A percentile compares a stretch with the other conserved stretches of the same genome.
Conservation (phyloP, 2,113 vertebrate species). For the Seriola dumerili region DNA sequence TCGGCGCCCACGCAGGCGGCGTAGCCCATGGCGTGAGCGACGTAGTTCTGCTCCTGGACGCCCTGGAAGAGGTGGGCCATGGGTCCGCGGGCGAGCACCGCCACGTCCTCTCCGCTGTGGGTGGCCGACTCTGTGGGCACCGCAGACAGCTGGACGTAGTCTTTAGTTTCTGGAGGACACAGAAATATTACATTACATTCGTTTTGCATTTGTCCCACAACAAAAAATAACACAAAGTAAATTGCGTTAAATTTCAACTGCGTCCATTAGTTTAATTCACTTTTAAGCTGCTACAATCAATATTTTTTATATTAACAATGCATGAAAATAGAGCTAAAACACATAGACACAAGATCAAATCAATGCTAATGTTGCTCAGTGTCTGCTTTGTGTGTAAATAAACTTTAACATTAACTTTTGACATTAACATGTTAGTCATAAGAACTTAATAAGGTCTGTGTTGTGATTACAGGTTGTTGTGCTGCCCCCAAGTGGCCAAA, state of each 20-base stretch:
- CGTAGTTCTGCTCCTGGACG: slow-evolving; percentile 84
- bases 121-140: slow-evolving; percentile 75
- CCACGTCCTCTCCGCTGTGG: slow-evolving; percentile 86
- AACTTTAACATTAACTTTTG: too few relatives aligned
- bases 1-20: slow-evolving; percentile 81
- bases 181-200: not conserved
- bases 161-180: slow-evolving; percentile 68
- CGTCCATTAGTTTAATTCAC: not conserved
- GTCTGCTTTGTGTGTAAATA: too few relatives aligned
- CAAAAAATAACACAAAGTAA: not conserved
- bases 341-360: not conserved
- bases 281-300: not conserved
- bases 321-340: not conserved
- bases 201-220: not conserved
- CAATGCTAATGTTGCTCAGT: too few relatives aligned
- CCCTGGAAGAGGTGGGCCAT: slow-evolving; percentile 86
- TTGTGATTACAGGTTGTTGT: not conserved
- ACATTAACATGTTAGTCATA: not conserved
- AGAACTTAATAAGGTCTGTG: not conserved
- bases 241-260: not conserved
- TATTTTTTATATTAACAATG: not conserved
- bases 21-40: slow-evolving; percentile 84
- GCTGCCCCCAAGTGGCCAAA: not conserved
- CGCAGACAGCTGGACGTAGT: slow-evolving; percentile 80
- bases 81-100: slow-evolving; percentile 79